A percentile compares a stretch with the other conserved stretches of the same genome.
These are phyloP conservation scores for Cavia porcellus DNA, from an alignment of 2,113 vertebrate species.

Conservation along the genomic window DNA sequence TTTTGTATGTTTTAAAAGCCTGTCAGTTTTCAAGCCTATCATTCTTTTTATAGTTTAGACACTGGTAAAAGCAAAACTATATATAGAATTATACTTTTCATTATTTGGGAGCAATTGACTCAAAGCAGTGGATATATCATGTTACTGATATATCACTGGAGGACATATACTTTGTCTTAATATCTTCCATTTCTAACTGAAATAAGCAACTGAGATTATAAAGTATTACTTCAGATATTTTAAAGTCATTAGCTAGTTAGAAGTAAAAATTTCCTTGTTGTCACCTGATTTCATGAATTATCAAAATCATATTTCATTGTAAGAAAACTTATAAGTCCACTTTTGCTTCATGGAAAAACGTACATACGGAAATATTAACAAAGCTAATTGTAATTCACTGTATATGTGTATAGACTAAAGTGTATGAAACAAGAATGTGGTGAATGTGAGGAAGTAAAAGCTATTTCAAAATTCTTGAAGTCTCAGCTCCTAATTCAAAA, in stretches of 20 bases:
- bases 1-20: constrained; percentile 65
- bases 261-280: constrained; percentile 25
- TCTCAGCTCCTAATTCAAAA: neutral
- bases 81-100: constrained; percentile 76
- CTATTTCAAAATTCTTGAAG: neutral
- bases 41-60: constrained; percentile 73
- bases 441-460: neutral
- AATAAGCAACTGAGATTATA: constrained; percentile 30
- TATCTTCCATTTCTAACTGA: constrained; percentile 67
- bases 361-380: neutral
- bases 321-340: neutral
- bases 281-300: neutral
- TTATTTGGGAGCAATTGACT: constrained; percentile 79
- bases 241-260: neutral
- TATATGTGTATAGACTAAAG: neutral
- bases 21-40: constrained; percentile 62
- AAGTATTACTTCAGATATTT: constrained; percentile 54
- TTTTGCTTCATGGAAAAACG: neutral
- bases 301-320: neutral
- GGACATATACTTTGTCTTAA: constrained; percentile 70
- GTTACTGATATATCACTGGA: constrained; percentile 74
- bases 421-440: neutral
- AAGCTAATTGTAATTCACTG: neutral
- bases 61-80: constrained; percentile 67
- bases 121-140: constrained; percentile 71